These are phyloP conservation scores for Phoxinus phoxinus DNA, from an alignment of 2,113 vertebrate genomes.

Conservation along the genomic window DNA sequence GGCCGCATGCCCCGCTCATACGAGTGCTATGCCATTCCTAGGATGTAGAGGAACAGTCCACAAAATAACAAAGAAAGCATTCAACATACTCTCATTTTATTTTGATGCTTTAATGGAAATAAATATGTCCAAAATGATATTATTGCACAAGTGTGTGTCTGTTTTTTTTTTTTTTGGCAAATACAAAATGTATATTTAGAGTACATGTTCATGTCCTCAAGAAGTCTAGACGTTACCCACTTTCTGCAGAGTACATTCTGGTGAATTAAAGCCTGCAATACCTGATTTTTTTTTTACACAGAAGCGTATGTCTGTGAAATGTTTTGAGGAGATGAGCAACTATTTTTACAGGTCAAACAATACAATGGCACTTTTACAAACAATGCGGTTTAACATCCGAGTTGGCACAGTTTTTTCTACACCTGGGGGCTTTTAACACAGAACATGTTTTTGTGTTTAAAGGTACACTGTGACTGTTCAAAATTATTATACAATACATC, in stretches of 20 bases:
- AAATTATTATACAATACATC: no score
- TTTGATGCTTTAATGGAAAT: constrained; percentile 9
- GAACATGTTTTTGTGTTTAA: not conserved
- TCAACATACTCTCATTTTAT: not conserved
- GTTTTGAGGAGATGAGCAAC: not conserved
- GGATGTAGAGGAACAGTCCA: constrained; percentile 28
- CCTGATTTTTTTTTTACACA: no score
- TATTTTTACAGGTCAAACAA: not conserved
- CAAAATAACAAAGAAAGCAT: not conserved
- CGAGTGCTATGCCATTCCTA: constrained; percentile 51
- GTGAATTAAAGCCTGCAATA: not conserved
- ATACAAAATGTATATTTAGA: constrained; percentile 11
- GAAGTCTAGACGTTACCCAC: no score
- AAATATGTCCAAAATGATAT: not conserved
- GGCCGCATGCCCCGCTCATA: constrained; percentile 45
- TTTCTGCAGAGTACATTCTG: not conserved
- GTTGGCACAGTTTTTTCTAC: not conserved
- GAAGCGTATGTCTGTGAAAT: constrained; percentile 1
- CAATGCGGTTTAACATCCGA: not conserved
- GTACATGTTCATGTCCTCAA: not conserved
- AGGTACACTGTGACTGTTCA: no score
- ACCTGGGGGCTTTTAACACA: not conserved
- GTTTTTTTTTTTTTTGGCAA: not conserved
- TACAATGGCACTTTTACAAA: not conserved
- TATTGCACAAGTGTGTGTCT: constrained; percentile 1